phyloP scores from a whole-genome alignment of 2,888 invertebrate species.

The Sinohyriopsis cumingii region DNA sequence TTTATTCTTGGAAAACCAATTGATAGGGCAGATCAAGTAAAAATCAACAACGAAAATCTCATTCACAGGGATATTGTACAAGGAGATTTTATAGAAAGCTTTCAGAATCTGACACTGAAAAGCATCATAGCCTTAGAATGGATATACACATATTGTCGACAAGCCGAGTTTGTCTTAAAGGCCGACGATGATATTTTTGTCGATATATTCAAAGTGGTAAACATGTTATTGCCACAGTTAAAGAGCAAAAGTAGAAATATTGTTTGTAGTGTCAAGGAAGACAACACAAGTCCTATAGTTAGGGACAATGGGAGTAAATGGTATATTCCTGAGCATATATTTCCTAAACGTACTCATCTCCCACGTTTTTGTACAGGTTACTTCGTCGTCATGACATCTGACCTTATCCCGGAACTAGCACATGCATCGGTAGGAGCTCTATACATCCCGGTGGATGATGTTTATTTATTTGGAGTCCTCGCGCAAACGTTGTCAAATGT shows the following conservation, averaged over 20 bases:
- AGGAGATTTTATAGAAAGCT: constrained; percentile 39
- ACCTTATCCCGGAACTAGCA: constrained; percentile 52
- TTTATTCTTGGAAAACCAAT: constrained; percentile 43
- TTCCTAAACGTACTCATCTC: constrained; percentile 42
- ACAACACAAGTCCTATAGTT: constrained; percentile 42
- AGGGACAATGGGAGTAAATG: constrained; percentile 49
- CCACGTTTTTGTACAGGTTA: constrained; percentile 67
- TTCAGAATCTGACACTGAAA: constrained; percentile 43
- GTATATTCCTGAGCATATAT: constrained; percentile 46
- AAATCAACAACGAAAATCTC: constrained; percentile 43
- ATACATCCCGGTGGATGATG: constrained; percentile 65
- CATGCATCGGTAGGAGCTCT: constrained; percentile 46
- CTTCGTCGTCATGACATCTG: constrained; percentile 50
- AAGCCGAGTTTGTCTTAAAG: constrained; percentile 44
- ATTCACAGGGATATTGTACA: constrained; percentile 44
- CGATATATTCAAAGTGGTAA: constrained; percentile 49
- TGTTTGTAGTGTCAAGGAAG: constrained; percentile 44
- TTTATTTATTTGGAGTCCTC: constrained; percentile 62
- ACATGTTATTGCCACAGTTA: constrained; percentile 41
- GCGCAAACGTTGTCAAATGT: constrained; percentile 37
- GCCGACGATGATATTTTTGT: constrained; percentile 56
- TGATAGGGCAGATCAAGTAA: constrained; percentile 30
- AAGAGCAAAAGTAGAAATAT: constrained; percentile 30
- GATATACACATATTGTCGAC: constrained; percentile 34
- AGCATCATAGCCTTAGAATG: constrained; percentile 39